phyloP scores from a whole-genome alignment of 2,888 invertebrate genomes.

The Ichneumon xanthorius region DNA sequence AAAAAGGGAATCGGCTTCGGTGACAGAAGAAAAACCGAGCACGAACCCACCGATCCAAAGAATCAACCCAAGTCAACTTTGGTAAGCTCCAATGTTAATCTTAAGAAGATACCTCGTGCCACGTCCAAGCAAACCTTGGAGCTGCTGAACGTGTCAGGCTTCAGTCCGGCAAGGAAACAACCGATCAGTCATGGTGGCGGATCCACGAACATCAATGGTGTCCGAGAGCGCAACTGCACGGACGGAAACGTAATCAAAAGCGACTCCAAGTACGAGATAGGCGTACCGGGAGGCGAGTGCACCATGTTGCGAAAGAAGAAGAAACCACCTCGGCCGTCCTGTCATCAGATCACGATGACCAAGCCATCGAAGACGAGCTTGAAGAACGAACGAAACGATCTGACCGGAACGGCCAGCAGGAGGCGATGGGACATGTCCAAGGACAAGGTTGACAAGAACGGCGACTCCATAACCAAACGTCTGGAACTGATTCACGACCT shows the following conservation, averaged over 20 bases:
- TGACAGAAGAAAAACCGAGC: conserved; percentile 69
- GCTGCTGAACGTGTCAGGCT: conserved; percentile 79
- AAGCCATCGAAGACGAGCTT: conserved; percentile 47
- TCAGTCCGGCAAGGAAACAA: conserved; percentile 63
- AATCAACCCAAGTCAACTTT: conserved; percentile 18
- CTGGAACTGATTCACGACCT: conserved; percentile 81
- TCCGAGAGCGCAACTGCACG: conserved; percentile 38
- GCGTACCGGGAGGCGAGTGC: conserved; percentile 72
- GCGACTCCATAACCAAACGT: conserved; percentile 81
- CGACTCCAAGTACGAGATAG: conserved; percentile 79
- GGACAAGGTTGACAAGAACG: conserved; percentile 78
- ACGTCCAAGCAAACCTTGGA: conserved; percentile 69
- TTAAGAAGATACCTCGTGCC: conserved; percentile 32
- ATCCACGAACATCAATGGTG: conserved; percentile 50
- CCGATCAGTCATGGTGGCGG: conserved; percentile 41
- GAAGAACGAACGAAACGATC: conserved; percentile 58
- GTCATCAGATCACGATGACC: conserved; percentile 31
- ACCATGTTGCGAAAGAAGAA: conserved; percentile 72
- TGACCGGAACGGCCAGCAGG: conserved; percentile 69
- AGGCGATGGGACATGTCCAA: conserved; percentile 76
- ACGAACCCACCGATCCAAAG: conserved; percentile 27
- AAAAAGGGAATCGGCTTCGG: conserved; percentile 77
- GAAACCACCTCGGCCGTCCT: conserved; percentile 42
- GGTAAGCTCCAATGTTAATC: conserved; percentile 17
- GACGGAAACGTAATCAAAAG: conserved; percentile 76